These are phyloP conservation scores for Petromus typicus DNA, from an alignment of 2,113 vertebrate species.

Conservation along the genomic window DNA sequence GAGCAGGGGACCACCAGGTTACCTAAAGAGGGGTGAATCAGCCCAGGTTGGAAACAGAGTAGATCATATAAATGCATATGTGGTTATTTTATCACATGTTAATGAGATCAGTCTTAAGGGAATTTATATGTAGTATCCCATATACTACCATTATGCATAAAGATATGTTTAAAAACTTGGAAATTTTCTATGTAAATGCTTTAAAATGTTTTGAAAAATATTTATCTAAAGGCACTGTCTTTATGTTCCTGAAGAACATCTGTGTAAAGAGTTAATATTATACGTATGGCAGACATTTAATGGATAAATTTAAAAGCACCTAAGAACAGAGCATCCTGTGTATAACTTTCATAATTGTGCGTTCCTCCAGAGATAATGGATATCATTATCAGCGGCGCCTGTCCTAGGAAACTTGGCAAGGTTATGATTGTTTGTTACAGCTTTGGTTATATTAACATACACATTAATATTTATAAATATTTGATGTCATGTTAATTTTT, in stretches of 20 bases:
- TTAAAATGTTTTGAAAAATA: conserved; percentile 41
- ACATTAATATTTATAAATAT: conserved; percentile 96
- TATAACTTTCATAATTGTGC: conserved; percentile 87
- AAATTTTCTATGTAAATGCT: neutral
- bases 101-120: neutral
- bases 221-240: neutral
- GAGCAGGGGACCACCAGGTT: too few species aligned
- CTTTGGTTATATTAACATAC: conserved; percentile 93
- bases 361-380: conserved; percentile 91
- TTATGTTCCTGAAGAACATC: conserved; percentile 69
- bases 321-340: conserved; percentile 86
- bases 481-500: conserved; percentile 94
- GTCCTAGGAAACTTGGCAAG: conserved; percentile 92
- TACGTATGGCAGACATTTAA: conserved; percentile 82
- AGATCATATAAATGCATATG: neutral
- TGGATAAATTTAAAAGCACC: conserved; percentile 87
- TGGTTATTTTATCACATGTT: conserved; percentile 1
- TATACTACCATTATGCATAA: neutral
- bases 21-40: too few species aligned
- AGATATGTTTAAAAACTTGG: neutral
- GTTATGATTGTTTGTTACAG: conserved; percentile 92
- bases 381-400: conserved; percentile 91
- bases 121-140: neutral
- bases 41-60: too few species aligned
- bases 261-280: conserved; percentile 82